A percentile compares a stretch with the other conserved stretches of the same genome.
These are phyloP conservation scores for Helostoma temminkii DNA, from an alignment of 2,797 vertebrate species.

Conservation along the genomic window DNA sequence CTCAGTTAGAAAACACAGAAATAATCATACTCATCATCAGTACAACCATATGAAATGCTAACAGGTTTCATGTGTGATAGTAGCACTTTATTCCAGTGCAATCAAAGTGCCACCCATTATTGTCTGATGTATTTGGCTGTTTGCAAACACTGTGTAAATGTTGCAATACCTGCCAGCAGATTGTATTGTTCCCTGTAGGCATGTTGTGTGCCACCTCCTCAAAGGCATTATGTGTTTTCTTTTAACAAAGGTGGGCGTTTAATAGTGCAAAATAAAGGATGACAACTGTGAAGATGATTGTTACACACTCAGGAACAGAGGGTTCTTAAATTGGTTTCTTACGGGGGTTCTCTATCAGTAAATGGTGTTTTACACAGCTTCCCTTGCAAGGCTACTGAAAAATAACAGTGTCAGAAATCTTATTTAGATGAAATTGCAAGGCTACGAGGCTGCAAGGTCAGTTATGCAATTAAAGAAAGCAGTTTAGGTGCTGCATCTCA, in stretches of 20 bases:
- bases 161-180: constrained; percentile 24
- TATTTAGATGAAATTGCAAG: constrained; percentile 55
- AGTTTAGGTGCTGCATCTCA: constrained; percentile 31
- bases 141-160: constrained; percentile 47
- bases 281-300: constrained; percentile 44
- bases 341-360: constrained; percentile 35
- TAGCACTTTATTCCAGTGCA: constrained; percentile 39
- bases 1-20: constrained; percentile 8
- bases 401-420: constrained; percentile 45
- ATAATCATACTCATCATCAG: neutral
- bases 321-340: constrained; percentile 41
- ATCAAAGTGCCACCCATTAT: constrained; percentile 41
- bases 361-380: constrained; percentile 43
- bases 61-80: constrained; percentile 32
- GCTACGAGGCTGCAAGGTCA: constrained; percentile 45
- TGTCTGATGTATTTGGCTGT: constrained; percentile 21
- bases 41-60: constrained; percentile 8
- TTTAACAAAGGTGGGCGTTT: constrained; percentile 44
- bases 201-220: constrained; percentile 35
- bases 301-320: constrained; percentile 32
- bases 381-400: neutral
- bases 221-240: constrained; percentile 28
- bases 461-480: constrained; percentile 46
- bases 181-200: constrained; percentile 34
- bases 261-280: constrained; percentile 48